Evolutionary conservation across 1,140 invertebrate genomes (phyloP), one percentile per base, ranked within the genome.

Genomic region (Pemphigus obesinymphae): DNA sequence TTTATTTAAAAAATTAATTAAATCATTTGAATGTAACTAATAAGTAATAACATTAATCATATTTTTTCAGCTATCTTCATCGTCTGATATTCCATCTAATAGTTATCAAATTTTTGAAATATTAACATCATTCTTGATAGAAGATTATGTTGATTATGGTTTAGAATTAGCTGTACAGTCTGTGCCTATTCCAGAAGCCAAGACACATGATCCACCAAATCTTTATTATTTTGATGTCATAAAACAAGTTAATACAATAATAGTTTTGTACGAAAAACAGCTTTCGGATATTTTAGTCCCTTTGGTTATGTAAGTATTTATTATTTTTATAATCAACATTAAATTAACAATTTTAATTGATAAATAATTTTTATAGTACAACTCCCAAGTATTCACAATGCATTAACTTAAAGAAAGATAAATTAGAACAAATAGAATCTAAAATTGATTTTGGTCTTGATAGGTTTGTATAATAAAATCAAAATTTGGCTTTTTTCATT

Each of bases 91-190:
- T 29, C 89, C 96, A 0, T 87, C 87, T 13, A 97, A 98, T 88
- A 92, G 95, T 1, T 89, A 93, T 2, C 92, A 93, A 83, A 91
- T 99, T 29, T 91, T 97, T 84, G 96, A 98, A 83, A 91, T 96
- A 40, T 86, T 99, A 26, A 89, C 97, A 8, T 93, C 96, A 83
- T 93, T 94, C 86, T 87, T 99, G 1, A 91, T 98, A 82, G 91
- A 92, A 20, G 96, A 99, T 85, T 96, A 99, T 86, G 93, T 99
- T 2, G 96, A 98, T 87, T 99, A 99, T 89, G 97, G 97, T 0
- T 85, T 99, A 13, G 97, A 99, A 87, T 86, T 99, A 26, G 97
- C 95, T 0, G 87, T 99, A 61, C 95, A 97, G 85, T 92, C 91
- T 70, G 93, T 99, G 83, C 96, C 97, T 0, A 92, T 97, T 40